phyloP scores from a whole-genome alignment of 1,140 invertebrate genomes.

The Proctacanthus coquilletti region DNA sequence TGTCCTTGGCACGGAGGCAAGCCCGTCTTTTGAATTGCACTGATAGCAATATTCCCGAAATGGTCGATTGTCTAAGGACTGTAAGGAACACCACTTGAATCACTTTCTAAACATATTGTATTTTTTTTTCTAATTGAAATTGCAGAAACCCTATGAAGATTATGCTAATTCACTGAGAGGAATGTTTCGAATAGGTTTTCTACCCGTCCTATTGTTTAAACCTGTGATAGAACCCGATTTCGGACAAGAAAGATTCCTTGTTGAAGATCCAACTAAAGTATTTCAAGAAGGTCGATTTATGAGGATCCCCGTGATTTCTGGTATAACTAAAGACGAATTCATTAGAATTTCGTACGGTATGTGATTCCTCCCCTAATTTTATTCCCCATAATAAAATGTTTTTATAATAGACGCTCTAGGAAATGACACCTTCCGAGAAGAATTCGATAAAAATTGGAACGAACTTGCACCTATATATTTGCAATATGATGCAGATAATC shows the following conservation, averaged over 20 bases:
- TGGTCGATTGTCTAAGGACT: conserved; percentile 42
- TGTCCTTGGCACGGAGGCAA: conserved; percentile 44
- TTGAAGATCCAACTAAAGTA: conserved; percentile 39
- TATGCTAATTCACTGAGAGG: conserved; percentile 31
- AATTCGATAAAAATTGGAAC: conserved; percentile 34
- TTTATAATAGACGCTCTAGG: conserved; percentile 12
- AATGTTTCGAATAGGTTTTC: conserved; percentile 33
- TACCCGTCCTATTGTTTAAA: conserved; percentile 40
- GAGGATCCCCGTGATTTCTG: conserved; percentile 50
- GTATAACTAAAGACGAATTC: conserved; percentile 49
- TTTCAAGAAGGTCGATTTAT: conserved; percentile 38
- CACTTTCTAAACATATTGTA: background rate
- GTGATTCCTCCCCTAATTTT: background rate
- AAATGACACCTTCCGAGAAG: conserved; percentile 12
- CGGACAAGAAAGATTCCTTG: conserved; percentile 47
- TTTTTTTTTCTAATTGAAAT: background rate
- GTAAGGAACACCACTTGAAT: conserved; percentile 13
- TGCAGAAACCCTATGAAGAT: conserved; percentile 32
- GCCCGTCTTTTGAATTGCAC: conserved; percentile 51
- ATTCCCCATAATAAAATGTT: no score
- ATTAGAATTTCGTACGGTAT: conserved; percentile 31
- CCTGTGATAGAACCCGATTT: conserved; percentile 51
- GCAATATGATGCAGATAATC: conserved; percentile 34
- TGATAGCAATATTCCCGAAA: conserved; percentile 33
- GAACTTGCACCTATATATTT: conserved; percentile 35